Evolutionary conservation across 2,888 invertebrate species (phyloP).

Genomic region (Troides oblongomaculatus): DNA sequence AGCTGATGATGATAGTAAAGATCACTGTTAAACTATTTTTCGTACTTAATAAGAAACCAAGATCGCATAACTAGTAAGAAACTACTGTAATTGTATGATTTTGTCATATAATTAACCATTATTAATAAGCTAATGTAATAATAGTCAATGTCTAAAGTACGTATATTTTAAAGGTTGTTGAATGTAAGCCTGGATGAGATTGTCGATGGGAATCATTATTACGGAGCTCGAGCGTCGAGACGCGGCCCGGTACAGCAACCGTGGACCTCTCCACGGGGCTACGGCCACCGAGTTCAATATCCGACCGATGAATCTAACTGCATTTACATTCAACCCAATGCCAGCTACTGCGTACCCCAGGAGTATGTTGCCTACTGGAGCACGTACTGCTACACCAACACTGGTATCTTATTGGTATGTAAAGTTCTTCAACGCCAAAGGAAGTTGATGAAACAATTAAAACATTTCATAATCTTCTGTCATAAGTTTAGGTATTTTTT

Average conservation of each 20-base stretch:
- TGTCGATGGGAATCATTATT: neutral
- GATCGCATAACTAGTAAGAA: too few relatives aligned
- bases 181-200: slow-evolving; percentile 7
- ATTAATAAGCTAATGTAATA: too few relatives aligned
- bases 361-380: neutral
- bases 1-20: too few relatives aligned
- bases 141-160: too few relatives aligned
- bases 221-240: neutral
- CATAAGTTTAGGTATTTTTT: too few relatives aligned
- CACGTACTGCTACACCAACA: neutral
- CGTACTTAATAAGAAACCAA: too few relatives aligned
- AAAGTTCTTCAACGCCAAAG: neutral
- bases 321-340: neutral
- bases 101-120: too few relatives aligned
- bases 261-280: neutral
- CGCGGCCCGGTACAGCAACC: neutral
- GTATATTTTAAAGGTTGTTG: slow-evolving; percentile 3
- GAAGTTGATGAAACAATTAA: too few relatives aligned
- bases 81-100: too few relatives aligned
- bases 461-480: too few relatives aligned
- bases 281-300: neutral
- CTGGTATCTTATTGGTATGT: neutral
- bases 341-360: neutral
- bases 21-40: too few relatives aligned
- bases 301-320: neutral